A percentile compares a stretch with the other conserved stretches of the same genome.
Evolutionary conservation across 2,113 vertebrate species (phyloP).

Genomic region (Empidonax alnorum): DNA sequence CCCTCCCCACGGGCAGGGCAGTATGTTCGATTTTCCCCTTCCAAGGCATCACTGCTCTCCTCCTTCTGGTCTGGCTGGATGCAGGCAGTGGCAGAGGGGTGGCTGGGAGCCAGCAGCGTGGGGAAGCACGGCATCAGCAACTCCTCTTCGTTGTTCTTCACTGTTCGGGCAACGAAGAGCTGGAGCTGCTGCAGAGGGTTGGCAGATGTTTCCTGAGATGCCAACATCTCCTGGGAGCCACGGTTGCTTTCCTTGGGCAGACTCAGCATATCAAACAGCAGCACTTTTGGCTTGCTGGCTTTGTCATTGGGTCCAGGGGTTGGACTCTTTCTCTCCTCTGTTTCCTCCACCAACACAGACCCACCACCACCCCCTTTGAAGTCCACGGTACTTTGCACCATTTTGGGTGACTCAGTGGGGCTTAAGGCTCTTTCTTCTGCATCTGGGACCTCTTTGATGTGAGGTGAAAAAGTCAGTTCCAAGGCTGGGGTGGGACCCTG

Average conservation of each 20-base stretch:
- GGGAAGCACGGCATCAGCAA: slow-evolving; percentile 38
- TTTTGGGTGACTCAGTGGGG: neutral
- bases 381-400: fast-evolving
- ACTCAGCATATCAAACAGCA: slow-evolving; percentile 34
- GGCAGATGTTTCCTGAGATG: neutral
- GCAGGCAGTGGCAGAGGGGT: neutral
- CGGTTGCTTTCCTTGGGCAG: neutral
- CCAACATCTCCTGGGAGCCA: neutral
- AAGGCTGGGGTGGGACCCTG: neutral
- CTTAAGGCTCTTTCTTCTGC: neutral
- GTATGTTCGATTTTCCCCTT: neutral
- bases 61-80: neutral
- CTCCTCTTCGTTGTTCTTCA: slow-evolving; percentile 65
- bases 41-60: neutral
- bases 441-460: neutral
- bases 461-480: neutral
- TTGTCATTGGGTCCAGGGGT: neutral
- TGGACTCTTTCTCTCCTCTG: neutral
- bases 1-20: neutral
- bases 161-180: slow-evolving; percentile 66
- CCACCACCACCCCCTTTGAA: neutral
- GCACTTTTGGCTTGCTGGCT: neutral
- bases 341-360: neutral
- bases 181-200: slow-evolving; percentile 72
- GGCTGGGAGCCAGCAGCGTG: neutral